Percentiles rank a stretch among this genome's conserved stretches.
Conservation (phyloP, 1,140 invertebrate genomes). For the Capitella teleta region DNA sequence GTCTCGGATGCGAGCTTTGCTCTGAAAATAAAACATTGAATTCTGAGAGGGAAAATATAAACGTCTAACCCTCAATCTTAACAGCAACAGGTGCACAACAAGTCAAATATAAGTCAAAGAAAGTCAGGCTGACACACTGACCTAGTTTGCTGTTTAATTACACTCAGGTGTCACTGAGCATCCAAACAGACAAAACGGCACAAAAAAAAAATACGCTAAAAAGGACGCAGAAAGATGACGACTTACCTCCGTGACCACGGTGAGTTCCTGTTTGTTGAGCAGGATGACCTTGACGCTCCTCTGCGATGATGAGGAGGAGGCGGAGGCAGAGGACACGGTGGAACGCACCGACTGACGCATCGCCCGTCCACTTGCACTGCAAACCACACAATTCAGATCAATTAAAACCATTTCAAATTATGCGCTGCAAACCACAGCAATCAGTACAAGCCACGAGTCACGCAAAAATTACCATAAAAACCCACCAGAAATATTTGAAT, state of each 20-base stretch:
- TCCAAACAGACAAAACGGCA: background rate
- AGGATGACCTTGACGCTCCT: background rate
- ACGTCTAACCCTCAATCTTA: background rate
- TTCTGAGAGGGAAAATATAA: background rate
- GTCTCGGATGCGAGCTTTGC: constrained; percentile 69
- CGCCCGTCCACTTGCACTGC: no score
- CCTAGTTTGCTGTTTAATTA: background rate
- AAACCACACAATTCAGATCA: no score
- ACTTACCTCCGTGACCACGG: background rate
- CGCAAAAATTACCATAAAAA: no score
- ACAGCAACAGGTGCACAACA: background rate
- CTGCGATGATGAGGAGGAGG: background rate
- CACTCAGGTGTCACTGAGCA: background rate
- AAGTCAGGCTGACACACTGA: background rate
- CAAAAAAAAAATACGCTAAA: background rate
- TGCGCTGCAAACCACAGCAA: no score
- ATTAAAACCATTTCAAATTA: no score
- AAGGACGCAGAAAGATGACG: background rate
- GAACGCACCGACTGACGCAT: background rate
- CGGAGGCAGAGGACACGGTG: background rate
- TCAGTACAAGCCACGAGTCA: no score
- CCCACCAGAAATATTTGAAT: no score
- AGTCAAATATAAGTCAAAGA: background rate
- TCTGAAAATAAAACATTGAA: constrained; percentile 45
- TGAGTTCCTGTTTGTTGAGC: background rate